phyloP scores from a whole-genome alignment of 2,888 invertebrate species.

The Empis livida region DNA sequence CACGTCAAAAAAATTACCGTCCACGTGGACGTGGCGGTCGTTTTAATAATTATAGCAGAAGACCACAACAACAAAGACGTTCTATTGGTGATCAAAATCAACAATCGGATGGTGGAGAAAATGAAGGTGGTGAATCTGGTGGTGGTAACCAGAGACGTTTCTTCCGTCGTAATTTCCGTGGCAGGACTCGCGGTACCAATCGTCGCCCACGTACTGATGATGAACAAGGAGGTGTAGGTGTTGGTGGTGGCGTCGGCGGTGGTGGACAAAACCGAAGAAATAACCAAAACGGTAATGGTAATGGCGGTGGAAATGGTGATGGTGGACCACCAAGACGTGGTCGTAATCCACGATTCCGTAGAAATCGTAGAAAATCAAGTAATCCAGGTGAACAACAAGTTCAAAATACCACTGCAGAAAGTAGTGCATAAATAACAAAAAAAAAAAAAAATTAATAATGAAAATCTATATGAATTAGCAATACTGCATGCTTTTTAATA shows the following conservation, averaged over 20 bases:
- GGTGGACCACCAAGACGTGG: constrained; percentile 34
- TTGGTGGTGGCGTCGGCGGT: constrained; percentile 23
- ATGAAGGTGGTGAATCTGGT: constrained; percentile 22
- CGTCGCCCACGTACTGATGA: constrained; percentile 13
- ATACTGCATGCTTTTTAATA: no score
- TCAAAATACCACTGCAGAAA: constrained; percentile 37
- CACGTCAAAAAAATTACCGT: constrained; percentile 12
- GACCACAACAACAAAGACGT: constrained; percentile 24
- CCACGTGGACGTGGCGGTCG: constrained; percentile 28
- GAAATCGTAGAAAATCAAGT: constrained; percentile 41
- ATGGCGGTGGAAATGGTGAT: constrained; percentile 32
- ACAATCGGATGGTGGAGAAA: constrained; percentile 24
- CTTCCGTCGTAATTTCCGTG: constrained; percentile 50
- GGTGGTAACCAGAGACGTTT: constrained; percentile 14
- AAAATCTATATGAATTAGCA: no score
- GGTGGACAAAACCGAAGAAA: constrained; percentile 12
- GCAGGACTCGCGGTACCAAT: constrained; percentile 50
- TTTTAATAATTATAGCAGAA: constrained; percentile 24
- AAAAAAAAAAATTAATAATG: constrained; percentile 7
- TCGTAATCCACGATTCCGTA: constrained; percentile 25
- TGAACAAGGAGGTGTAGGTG: constrained; percentile 33
- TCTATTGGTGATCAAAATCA: constrained; percentile 3
- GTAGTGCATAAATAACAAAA: constrained; percentile 28
- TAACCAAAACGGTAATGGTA: constrained; percentile 19
- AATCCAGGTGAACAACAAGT: constrained; percentile 38